phyloP scores from a whole-genome alignment of 2,888 invertebrate genomes.

The Cryptus viduatorius region DNA sequence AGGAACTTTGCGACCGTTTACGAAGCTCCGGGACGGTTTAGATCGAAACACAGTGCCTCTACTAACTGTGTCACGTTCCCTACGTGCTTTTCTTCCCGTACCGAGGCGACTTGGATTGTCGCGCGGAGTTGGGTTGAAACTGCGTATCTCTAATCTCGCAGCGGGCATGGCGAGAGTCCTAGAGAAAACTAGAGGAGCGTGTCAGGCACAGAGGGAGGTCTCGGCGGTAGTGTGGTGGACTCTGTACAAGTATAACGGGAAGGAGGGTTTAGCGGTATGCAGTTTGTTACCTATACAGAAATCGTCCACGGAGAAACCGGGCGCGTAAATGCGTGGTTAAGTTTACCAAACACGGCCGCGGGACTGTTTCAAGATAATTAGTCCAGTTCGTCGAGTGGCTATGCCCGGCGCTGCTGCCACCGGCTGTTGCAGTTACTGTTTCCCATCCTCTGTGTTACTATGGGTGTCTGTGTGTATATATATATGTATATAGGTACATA shows the following conservation, averaged over 20 bases:
- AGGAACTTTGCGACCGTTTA: conserved; percentile 20
- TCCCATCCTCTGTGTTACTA: not conserved
- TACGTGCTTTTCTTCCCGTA: conserved; percentile 35
- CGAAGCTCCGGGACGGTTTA: not conserved
- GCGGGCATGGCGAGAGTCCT: conserved; percentile 10
- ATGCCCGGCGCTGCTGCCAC: conserved; percentile 17
- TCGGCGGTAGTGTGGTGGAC: not conserved
- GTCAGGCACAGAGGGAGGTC: conserved; percentile 6
- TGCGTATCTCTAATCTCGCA: conserved; percentile 55
- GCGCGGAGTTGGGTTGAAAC: not conserved
- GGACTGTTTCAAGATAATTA: conserved; percentile 63
- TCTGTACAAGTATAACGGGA: no score
- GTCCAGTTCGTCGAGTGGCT: conserved; percentile 54
- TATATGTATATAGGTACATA: not conserved
- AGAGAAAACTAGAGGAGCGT: conserved; percentile 37
- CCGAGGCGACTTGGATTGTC: not conserved
- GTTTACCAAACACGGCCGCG: conserved; percentile 60
- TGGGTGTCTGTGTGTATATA: not conserved
- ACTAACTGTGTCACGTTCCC: conserved; percentile 32
- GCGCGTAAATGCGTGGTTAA: conserved; percentile 58
- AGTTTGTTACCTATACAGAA: conserved; percentile 35
- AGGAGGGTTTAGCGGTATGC: not conserved
- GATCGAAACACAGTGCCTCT: conserved; percentile 15
- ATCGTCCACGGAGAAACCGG: conserved; percentile 33
- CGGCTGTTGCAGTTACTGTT: not conserved